Conservation (phyloP, 1,140 invertebrate genomes). For the Chrysopa pallens region DNA sequence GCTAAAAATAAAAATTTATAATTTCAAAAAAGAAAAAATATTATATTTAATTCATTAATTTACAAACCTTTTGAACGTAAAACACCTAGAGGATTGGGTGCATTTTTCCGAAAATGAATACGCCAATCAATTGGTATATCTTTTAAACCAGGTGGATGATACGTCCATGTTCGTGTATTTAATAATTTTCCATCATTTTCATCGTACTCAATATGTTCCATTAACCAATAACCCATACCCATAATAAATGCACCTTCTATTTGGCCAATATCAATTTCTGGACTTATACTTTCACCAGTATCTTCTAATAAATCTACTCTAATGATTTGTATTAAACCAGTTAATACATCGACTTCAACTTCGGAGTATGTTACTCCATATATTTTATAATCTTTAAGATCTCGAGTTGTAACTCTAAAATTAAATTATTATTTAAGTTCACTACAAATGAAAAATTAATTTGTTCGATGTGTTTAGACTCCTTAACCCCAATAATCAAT, state of each 20-base stretch:
- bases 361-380: conserved; percentile 41
- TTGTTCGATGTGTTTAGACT: no score
- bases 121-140: conserved; percentile 55
- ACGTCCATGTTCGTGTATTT: conserved; percentile 52
- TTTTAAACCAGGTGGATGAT: conserved; percentile 50
- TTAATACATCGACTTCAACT: conserved; percentile 56
- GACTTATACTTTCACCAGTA: conserved; percentile 31
- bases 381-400: conserved; percentile 13
- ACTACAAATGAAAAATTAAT: no score
- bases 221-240: conserved; percentile 55
- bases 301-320: conserved; percentile 35
- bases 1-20: conserved; percentile 24
- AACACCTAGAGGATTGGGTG: conserved; percentile 41
- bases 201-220: conserved; percentile 42
- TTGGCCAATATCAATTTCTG: conserved; percentile 45
- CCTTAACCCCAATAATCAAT: no score
- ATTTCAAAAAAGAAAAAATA: background rate
- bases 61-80: conserved; percentile 49
- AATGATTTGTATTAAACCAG: conserved; percentile 33
- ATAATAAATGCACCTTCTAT: conserved; percentile 62
- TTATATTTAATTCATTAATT: background rate
- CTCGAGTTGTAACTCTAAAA: no score
- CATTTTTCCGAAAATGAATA: conserved; percentile 40
- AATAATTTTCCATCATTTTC: conserved; percentile 35
- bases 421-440: no score